Evolutionary conservation across 1,140 invertebrate genomes (phyloP), one percentile per base, ranked within the genome.

Genomic region (Zaprionus kolodkinae): DNA sequence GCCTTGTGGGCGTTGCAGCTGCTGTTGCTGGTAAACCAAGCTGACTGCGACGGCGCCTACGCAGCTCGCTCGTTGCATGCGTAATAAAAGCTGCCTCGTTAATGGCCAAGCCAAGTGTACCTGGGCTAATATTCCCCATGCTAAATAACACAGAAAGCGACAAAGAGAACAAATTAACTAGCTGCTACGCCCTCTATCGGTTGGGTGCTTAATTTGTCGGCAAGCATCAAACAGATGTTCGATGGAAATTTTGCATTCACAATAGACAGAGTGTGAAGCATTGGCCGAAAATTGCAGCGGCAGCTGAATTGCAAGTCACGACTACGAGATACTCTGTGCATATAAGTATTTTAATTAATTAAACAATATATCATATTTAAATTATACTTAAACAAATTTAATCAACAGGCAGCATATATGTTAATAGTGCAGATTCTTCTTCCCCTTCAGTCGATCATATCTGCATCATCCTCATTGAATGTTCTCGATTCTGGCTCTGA

Each of bases 111-210:
- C 64, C 64, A 21, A 76, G 57, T 11, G 57, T 11, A 50, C 10
- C 61, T 82, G 72, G 54, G 72, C 78, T 65, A 64, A 64, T 38
- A 59, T 59, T 67, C 60, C 67, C 64, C 74, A n/a, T 45, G 61
- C 80, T 88, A 1, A 87, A 87, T 88, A 80, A 88, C 71, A 80
- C 71, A 61, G 70, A 76, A 40, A 30, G 13, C 10, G 50, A n/a
- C 11, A 64, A 48, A 75, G 67, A 71, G 66, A 77, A 17, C 45
- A 17, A 25, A 11, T 25, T 50, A 25, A 25, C 45, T 50, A 2
- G 0, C 11, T 17, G 45, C 12, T 12, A 25, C 17, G 17, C 17
- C 45, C 45, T 1, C 38, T 6, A 21, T 21, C 21, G 21, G n/a
- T 12, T 66, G 63, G 38, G 59, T 71, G 84, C 45, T 72, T 80